phyloP scores from a whole-genome alignment of 2,113 vertebrate genomes.

The Leuciscus idus region DNA sequence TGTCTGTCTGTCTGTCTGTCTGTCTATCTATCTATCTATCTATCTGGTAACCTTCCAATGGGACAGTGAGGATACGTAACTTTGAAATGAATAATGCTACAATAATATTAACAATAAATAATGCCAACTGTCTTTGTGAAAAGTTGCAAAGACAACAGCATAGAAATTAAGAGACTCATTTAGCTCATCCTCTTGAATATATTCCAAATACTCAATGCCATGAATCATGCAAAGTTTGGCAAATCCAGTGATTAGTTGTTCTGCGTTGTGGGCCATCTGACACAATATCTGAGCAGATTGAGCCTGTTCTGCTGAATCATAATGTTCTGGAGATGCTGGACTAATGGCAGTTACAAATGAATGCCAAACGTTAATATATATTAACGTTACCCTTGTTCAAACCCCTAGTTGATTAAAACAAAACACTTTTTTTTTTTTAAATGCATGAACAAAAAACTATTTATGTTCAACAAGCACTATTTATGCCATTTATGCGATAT shows the following conservation, averaged over 20 bases:
- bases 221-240: slow-evolving; percentile 2
- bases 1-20: too few species aligned
- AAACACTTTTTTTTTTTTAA: not conserved
- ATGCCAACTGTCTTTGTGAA: not conserved
- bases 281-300: not conserved
- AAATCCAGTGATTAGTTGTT: not conserved
- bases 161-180: not conserved
- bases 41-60: not conserved
- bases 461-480: not conserved
- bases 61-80: too few species aligned
- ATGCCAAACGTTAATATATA: not conserved
- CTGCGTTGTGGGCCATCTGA: not conserved
- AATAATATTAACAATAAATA: not conserved
- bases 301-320: not conserved
- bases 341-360: not conserved
- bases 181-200: not conserved
- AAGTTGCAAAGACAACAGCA: not conserved
- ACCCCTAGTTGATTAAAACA: too few species aligned
- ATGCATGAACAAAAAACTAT: not conserved
- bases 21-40: not conserved
- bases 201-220: not conserved
- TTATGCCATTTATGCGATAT: not conserved
- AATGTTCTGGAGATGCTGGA: not conserved
- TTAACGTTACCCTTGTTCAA: too few species aligned
- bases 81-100: too few species aligned